Base-by-base conservation (phyloP, 2,888 invertebrate genomes). In the Thecophora atra region DNA sequence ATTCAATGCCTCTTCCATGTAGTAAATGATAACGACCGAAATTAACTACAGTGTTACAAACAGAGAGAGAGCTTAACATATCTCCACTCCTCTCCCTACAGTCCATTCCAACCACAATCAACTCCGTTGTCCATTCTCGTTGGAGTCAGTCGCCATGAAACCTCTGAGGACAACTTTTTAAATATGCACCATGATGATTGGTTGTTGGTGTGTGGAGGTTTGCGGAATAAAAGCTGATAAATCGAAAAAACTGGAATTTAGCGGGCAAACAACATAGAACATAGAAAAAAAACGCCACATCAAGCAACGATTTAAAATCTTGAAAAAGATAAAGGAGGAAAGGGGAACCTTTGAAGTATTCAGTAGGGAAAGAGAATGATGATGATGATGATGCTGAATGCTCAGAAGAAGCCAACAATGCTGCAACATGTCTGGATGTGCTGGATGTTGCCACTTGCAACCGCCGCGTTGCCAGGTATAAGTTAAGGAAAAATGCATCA, bases 401-500 rank as follows among this genome's bases (percentile, higher is more conserved):
- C 47, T 47, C n/a, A n/a, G 47, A 6, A 47, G 3, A 15, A 47
- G n/a, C n/a, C 47, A 58, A 58, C 26, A 58, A 58, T 28, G 58
- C 54, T 54, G 24, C 54, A 54, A 19, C 8, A 47, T 47, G 5
- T 15, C n/a, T 2, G 15, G n/a, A 7, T 26, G 28, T 66, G 30
- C 28, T 52, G 51, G 42, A 30, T 52, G 66, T 51, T 52, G 66
- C 47, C 47, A 64, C 1, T 26, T 28, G 51, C 19, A 19, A 1
- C 37, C 1, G 37, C 37, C 13, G 66, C 66, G n/a, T 47, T 66
- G 52, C 66, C 66, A 51, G 52, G 30, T 66, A 60, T 37, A n/a
- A 58, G 47, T 47, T 58, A 15, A 68, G 13, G 28, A 68, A 24
- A 44, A 26, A 28, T 17, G 15, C 26, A 5, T n/a, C 13, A 58